Evolutionary conservation across 2,797 vertebrate species (phyloP), one percentile per base, ranked within the genome.

Genomic region (Chelidonichthys spinosus): DNA sequence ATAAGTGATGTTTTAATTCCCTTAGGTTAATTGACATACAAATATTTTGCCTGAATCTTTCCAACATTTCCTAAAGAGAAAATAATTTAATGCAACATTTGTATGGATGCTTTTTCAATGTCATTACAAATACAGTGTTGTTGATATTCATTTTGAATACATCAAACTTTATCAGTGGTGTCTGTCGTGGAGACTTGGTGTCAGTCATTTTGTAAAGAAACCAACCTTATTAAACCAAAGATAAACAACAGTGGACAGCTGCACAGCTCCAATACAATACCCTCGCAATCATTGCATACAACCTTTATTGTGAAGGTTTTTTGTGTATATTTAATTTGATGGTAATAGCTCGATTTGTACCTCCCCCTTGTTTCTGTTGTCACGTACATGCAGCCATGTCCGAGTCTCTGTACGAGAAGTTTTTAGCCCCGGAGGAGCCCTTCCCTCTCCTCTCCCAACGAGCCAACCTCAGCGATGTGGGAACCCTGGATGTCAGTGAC

Each of bases 401-500:
- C 47, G 96, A 96, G 47, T 95, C 95, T 88, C 92, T 96, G 66
- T 97, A 97, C 52, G 96, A 97, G 94, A 98, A 99, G 94, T 99
- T 99, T 90, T 89, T 99, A 87, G 93, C 97, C 50, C 97, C 97
- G 0, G 97, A 98, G 89, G 97, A 98, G 62, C 97, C 97, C 3
- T 98, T 96, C 79, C 96, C 96, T 37, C 91, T 97, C 76, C 94
- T 97, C 68, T 96, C 96, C 56, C 96, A 97, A 76, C 94, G 96
- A 36, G 93, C 95, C 82, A 96, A 95, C 91, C 94, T 96, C 83
- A 97, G 97, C 71, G 98, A 99, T 79, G 96, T 97, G 65, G 97
- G 96, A 60, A 97, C 96, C 10, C 87, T 98, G 89, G 97, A 99
- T 54, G 96, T 96, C 85, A 98, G 97, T 85, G 97, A 98, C 90